A percentile compares a stretch with the other conserved stretches of the same genome.
Evolutionary conservation across 1,140 invertebrate genomes (phyloP).

Genomic region (Maniola jurtina): DNA sequence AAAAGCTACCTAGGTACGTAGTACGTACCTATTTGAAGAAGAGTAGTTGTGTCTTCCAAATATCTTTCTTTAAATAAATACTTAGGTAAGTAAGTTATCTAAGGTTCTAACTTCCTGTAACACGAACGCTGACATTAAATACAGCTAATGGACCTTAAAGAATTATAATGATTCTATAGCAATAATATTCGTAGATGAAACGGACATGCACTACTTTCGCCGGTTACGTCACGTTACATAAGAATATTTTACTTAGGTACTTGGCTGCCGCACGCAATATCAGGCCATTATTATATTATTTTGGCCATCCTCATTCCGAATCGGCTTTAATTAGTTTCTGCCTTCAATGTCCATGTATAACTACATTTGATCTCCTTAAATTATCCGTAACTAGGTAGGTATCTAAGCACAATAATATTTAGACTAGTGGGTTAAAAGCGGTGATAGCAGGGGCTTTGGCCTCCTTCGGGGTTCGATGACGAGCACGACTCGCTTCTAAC

Average conservation of each 20-base stretch:
- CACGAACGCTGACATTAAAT: conserved; percentile 8
- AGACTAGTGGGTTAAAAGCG: too few species aligned
- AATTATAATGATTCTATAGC: conserved; percentile 5
- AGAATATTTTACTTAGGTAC: conserved; percentile 27
- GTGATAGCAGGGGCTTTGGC: too few species aligned
- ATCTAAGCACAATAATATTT: too few species aligned
- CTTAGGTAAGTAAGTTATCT: too few species aligned
- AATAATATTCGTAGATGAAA: conserved; percentile 33
- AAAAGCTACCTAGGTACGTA: too few species aligned
- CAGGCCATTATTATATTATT: conserved; percentile 4
- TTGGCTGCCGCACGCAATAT: conserved; percentile 15
- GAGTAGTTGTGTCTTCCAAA: background rate
- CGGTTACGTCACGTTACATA: conserved; percentile 49
- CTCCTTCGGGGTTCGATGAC: too few species aligned
- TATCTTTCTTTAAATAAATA: background rate
- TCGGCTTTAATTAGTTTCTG: background rate
- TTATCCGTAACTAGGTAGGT: background rate
- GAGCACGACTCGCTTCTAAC: too few species aligned
- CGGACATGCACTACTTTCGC: conserved; percentile 59
- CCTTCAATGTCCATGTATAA: background rate
- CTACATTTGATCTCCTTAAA: background rate
- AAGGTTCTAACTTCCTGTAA: background rate
- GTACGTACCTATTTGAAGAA: too few species aligned
- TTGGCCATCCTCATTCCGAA: conserved; percentile 1
- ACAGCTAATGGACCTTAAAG: conserved; percentile 22